phyloP scores from a whole-genome alignment of 2,113 vertebrate genomes.

The Forbesichthys agassizii region DNA sequence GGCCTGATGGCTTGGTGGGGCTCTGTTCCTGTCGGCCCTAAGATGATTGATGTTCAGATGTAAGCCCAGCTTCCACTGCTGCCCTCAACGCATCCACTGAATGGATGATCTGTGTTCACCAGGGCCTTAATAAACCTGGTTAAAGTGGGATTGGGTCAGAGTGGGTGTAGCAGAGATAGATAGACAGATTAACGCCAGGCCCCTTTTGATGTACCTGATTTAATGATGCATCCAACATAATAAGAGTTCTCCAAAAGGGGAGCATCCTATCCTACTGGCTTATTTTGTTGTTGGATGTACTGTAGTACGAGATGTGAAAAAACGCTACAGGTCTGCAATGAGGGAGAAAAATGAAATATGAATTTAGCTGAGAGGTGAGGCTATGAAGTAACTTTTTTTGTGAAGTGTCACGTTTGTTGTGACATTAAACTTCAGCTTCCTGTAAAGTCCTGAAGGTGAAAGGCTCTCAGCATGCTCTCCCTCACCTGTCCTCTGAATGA shows the following conservation, averaged over 20 bases:
- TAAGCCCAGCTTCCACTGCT: constrained; percentile 35
- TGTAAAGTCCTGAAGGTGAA: constrained; percentile 6
- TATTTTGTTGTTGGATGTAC: too few relatives aligned
- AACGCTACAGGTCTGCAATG: too few relatives aligned
- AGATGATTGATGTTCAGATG: constrained; percentile 60
- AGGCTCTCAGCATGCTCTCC: constrained; percentile 15
- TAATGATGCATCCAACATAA: constrained; percentile 8
- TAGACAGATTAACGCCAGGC: constrained; percentile 31
- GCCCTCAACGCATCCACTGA: constrained; percentile 44
- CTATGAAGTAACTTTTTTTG: not conserved
- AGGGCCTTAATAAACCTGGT: constrained; percentile 45
- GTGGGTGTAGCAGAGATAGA: constrained; percentile 26
- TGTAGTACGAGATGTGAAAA: too few relatives aligned
- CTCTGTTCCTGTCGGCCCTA: constrained; percentile 32
- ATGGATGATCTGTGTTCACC: constrained; percentile 53
- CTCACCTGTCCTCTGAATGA: constrained; percentile 21
- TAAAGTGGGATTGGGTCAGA: constrained; percentile 37
- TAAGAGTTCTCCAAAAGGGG: too few relatives aligned
- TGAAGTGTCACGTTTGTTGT: constrained; percentile 18
- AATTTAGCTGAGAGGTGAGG: not conserved
- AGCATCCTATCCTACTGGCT: too few relatives aligned
- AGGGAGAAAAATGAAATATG: not conserved
- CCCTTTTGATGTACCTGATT: constrained; percentile 24
- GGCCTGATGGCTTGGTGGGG: constrained; percentile 42
- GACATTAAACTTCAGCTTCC: not conserved